Evolutionary conservation across 2,113 vertebrate genomes (phyloP), one percentile per base, ranked within the genome.

Genomic region (Numenius arquata): DNA sequence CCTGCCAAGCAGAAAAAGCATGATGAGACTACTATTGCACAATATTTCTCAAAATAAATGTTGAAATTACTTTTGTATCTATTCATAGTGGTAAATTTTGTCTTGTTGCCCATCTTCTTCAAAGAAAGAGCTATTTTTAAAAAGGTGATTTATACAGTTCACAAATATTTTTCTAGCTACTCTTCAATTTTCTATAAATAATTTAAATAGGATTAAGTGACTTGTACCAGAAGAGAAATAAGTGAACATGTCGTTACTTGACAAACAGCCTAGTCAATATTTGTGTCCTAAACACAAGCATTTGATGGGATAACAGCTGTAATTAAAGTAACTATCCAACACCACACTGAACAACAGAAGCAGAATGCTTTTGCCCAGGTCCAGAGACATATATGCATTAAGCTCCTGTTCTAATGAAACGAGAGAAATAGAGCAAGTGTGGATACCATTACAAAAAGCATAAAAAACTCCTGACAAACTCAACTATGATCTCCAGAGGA

Each of bases 11-110:
- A 82, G 34, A 95, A 93, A 84, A 90, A 76, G 53, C 25, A 32
- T 22, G 61, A 95, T 92, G 96, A 95, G 70, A 62, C 21, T 70
- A 56, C 5, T 67, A 56, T 97, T 97, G 92, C 96, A 96, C 87
- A 97, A 97, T 34, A 48, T 18, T 89, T 95, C 94, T 96, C 87
- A 95, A 96, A 97, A 95, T 91, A 96, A 80, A 85, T 82, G 32
- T 77, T 84, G 85, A 92, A 79, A 94, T 91, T 95, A 80, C 72
- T 96, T 93, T 85, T 77, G 67, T 92, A 82, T 95, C 94, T 93
- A 94, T 92, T 96, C 92, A 93, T 92, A 95, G 91, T 3, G 36
- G 59, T 70, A 90, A 65, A 88, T 36, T 72, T 40, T 96, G 91
- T 95, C 89, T 66, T 75, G 71, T 29, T 85, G 76, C 89, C 90